Percentiles rank a stretch among this genome's conserved stretches.
Conservation (phyloP, 1,140 invertebrate genomes). For the Pseudomyrmex gracilis region DNA sequence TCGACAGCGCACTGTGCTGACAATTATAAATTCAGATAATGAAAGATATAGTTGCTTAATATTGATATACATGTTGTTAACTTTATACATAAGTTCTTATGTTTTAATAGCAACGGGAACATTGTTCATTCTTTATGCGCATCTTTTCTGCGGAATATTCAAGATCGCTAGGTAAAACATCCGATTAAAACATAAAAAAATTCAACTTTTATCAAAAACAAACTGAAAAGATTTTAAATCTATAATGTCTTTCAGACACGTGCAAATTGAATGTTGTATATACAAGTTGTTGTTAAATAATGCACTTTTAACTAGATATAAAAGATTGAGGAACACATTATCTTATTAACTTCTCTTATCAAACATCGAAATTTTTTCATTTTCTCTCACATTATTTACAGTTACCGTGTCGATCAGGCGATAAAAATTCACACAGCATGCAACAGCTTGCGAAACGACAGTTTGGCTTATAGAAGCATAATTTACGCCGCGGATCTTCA, state of each 20-base stretch:
- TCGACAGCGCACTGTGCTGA: not conserved
- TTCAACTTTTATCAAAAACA: not conserved
- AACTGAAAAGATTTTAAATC: not conserved
- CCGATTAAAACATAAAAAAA: too few species aligned
- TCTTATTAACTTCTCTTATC: too few species aligned
- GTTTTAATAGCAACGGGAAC: not conserved
- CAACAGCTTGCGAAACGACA: not conserved
- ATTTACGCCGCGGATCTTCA: slow-evolving; percentile 18
- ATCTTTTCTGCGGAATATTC: not conserved
- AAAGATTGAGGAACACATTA: too few species aligned
- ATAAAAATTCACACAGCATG: not conserved
- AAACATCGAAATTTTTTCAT: too few species aligned
- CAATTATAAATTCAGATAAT: not conserved
- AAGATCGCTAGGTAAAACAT: not conserved
- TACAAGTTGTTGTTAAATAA: too few species aligned
- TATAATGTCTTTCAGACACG: too few species aligned
- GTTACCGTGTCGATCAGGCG: not conserved
- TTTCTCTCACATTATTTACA: not conserved
- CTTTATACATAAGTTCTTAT: not conserved
- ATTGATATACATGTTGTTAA: not conserved
- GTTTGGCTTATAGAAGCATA: not conserved
- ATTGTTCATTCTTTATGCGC: not conserved
- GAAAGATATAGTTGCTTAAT: not conserved
- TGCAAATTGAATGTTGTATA: too few species aligned
- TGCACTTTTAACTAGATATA: too few species aligned